Percentiles rank a stretch among this genome's conserved stretches.
These are phyloP conservation scores for Invenusta paracnida DNA, from an alignment of 2,888 invertebrate genomes.

Conservation along the genomic window DNA sequence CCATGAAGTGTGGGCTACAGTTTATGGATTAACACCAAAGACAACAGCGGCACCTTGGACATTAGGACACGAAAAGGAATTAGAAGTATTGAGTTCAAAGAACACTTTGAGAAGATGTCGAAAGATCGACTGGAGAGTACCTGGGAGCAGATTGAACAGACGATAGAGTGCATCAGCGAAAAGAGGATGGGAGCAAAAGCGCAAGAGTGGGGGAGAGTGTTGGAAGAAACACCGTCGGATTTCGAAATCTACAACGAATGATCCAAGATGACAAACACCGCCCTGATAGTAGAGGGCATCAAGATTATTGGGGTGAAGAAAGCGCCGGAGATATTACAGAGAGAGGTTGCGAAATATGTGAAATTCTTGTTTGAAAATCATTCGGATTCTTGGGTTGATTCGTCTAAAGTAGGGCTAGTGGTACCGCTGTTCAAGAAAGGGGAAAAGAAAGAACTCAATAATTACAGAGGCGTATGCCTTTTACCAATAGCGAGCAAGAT, in stretches of 20 bases:
- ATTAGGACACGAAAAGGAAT: too few relatives aligned
- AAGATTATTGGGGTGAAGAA: background rate
- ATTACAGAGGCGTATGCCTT: background rate
- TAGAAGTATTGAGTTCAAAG: conserved; percentile 19
- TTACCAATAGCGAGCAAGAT: background rate
- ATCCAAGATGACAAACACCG: too few relatives aligned
- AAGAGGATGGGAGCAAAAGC: background rate
- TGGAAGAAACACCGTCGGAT: background rate
- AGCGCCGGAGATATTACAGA: background rate
- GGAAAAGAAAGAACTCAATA: background rate
- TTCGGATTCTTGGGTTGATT: too few relatives aligned
- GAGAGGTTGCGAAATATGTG: too few relatives aligned
- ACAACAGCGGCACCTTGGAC: too few relatives aligned
- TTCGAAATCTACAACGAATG: background rate
- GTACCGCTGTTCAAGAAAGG: too few relatives aligned
- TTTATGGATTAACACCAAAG: too few relatives aligned
- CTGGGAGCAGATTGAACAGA: background rate
- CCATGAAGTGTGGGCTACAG: too few relatives aligned
- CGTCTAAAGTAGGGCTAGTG: too few relatives aligned
- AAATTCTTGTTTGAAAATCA: too few relatives aligned
- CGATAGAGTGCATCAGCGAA: background rate
- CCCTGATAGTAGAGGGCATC: too few relatives aligned
- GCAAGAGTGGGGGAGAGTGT: background rate
- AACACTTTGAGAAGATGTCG: background rate
- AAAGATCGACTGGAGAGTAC: background rate